Evolutionary conservation across 2,888 invertebrate genomes (phyloP), one percentile per base, ranked within the genome.

Genomic region (Chydorus sphaericus): DNA sequence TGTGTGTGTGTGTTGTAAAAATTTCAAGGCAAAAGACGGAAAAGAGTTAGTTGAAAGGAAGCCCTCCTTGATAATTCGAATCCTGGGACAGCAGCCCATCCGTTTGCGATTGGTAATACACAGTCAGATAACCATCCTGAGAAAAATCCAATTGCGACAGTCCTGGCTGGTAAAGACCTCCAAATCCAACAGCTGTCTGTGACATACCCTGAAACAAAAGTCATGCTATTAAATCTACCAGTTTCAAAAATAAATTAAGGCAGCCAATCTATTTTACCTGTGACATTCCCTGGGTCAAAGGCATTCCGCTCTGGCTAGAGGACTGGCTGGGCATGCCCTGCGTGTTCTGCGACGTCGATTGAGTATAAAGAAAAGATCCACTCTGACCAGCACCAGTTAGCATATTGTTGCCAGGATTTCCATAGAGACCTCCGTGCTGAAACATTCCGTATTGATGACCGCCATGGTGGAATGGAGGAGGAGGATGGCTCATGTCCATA

Each of bases 11-110:
- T n/a, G n/a, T n/a, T n/a, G n/a, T n/a, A n/a, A n/a, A n/a, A n/a
- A n/a, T n/a, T n/a, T n/a, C n/a, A n/a, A n/a, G n/a, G n/a, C n/a
- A n/a, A n/a, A n/a, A n/a, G n/a, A n/a, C n/a, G n/a, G n/a, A n/a
- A n/a, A n/a, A n/a, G n/a, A n/a, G n/a, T n/a, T n/a, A n/a, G n/a
- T n/a, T n/a, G n/a, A n/a, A n/a, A n/a, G n/a, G n/a, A n/a, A n/a
- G n/a, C 63, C 74, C 75, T 44, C 76, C 85, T 72, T 86, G 85
- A 73, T 85, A 87, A 62, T 83, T 83, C 48, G 86, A 86, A 71
- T 90, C 93, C 75, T 94, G 94, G 52, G 93, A 94, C 65, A 94
- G 75, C 66, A 94, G 78, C 56, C 89, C 91, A 70, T 94, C 94
- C 75, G 91, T 88, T 75, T 94, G 93, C 54, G 92, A 92, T 67